Evolutionary conservation across 2,797 vertebrate species (phyloP), one percentile per base, ranked within the genome.

Genomic region (Lepus townsendii): DNA sequence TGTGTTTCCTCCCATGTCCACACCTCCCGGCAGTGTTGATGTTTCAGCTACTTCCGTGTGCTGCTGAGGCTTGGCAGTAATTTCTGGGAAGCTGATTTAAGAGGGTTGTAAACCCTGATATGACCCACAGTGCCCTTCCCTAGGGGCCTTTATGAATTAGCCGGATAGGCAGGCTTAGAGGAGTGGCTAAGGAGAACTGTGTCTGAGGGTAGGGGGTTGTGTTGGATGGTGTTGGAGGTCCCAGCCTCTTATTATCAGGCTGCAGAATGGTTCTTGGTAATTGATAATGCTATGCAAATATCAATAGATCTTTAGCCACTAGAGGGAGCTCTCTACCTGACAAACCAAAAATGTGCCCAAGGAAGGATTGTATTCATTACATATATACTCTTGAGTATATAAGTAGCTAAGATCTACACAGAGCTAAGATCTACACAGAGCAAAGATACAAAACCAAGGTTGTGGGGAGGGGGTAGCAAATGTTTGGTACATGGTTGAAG

Each of bases 241-340:
- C 4, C n/a, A 73, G 7, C 20, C 27, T 66, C 60, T 89, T 72
- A 11, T 66, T 94, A 77, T 95, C 73, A 83, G 77, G 19, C 84
- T 88, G 27, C 17, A 50, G 4, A 82, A 5, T 24, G 11, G 38
- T 83, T 78, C 5, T n/a, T 42, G 60, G 20, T 42, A 26, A 8
- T 86, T 22, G 2, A 30, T 73, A 57, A 10, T 22, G 6, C 27
- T 84, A 0, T 13, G 14, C 27, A 93, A 63, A 72, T 57, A 57
- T 4, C 27, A 2, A 6, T 32, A 47, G 62, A 75, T n/a, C 16
- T 91, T 35, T 82, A 95, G 69, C 96, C 97, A 96, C 95, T 97
- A 96, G 95, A 97, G 95, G 97, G 95, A 96, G 87, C 83, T 2
- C 96, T 96, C 1, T 71, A 94, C 92, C 85, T 91, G 2, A 47